Evolutionary conservation across 2,113 vertebrate species (phyloP).

Genomic region (Larimichthys polyactis): DNA sequence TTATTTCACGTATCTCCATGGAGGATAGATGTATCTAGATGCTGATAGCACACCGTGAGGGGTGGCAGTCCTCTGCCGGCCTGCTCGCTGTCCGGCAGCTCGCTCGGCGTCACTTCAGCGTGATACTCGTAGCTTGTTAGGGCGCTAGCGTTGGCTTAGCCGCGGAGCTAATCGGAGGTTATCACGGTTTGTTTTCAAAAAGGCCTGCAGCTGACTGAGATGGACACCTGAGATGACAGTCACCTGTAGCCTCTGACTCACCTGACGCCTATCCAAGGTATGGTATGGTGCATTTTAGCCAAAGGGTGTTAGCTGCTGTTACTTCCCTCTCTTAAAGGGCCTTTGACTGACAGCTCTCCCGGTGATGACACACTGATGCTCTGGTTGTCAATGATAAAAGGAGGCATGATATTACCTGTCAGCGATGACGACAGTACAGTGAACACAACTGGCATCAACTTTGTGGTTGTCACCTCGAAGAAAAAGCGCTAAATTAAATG

Average conservation of each 20-base stretch:
- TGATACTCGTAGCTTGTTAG: slow-evolving; percentile 50
- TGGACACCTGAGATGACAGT: slow-evolving; percentile 65
- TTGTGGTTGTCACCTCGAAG: not conserved
- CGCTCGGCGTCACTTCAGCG: slow-evolving; percentile 50
- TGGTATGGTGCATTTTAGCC: slow-evolving; percentile 49
- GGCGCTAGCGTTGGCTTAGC: slow-evolving; percentile 65
- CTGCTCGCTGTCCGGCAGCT: slow-evolving; percentile 31
- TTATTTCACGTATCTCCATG: slow-evolving; percentile 31
- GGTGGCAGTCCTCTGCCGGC: slow-evolving; percentile 60
- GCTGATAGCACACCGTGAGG: slow-evolving; percentile 8
- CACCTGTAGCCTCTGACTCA: slow-evolving; percentile 20
- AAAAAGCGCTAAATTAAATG: not conserved
- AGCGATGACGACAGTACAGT: not conserved
- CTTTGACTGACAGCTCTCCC: slow-evolving; percentile 60
- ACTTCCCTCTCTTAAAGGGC: slow-evolving; percentile 65
- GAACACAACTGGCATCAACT: not conserved
- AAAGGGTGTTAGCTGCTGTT: slow-evolving; percentile 30
- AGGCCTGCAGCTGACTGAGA: slow-evolving; percentile 23
- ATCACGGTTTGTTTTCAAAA: slow-evolving; percentile 40
- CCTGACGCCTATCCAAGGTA: slow-evolving; percentile 62
- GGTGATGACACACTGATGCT: slow-evolving; percentile 46
- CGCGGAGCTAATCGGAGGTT: slow-evolving; percentile 72
- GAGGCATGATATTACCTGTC: not conserved
- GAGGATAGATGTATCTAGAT: slow-evolving; percentile 44
- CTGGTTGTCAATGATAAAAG: slow-evolving; percentile 30